Conservation (phyloP, 2,797 vertebrate species). For the Poeciliopsis infans region DNA sequence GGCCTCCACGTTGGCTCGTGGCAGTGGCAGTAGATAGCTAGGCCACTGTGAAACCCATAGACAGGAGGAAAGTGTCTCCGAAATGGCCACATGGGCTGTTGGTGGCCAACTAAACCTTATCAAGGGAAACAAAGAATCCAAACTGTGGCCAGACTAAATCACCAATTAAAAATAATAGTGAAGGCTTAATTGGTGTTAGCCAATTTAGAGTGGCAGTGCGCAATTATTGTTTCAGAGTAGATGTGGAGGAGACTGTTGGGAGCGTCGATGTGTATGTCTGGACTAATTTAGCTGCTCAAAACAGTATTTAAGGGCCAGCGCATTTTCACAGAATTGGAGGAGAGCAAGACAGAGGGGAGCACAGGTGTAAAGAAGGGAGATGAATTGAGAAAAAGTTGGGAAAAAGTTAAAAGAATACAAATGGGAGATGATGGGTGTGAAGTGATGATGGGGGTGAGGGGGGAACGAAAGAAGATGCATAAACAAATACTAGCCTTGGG, state of each 20-base stretch:
- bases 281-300: conserved; percentile 32
- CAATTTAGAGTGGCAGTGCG: conserved; percentile 56
- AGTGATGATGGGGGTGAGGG: conserved; percentile 20
- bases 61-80: conserved; percentile 50
- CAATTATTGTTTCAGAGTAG: conserved; percentile 63
- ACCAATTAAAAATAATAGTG: conserved; percentile 70
- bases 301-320: conserved; percentile 28
- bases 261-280: conserved; percentile 23
- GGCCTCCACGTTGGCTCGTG: conserved; percentile 56
- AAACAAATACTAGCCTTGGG: conserved; percentile 73
- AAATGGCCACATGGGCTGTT: conserved; percentile 63
- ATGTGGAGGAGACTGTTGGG: conserved; percentile 29
- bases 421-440: conserved; percentile 23
- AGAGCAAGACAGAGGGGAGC: background rate
- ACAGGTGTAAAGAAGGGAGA: conserved; percentile 5
- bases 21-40: conserved; percentile 53
- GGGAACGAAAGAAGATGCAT: conserved; percentile 52
- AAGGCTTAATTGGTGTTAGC: conserved; percentile 66
- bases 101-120: conserved; percentile 53
- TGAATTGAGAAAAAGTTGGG: conserved; percentile 31
- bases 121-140: conserved; percentile 56
- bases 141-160: conserved; percentile 57
- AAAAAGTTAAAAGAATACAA: conserved; percentile 37
- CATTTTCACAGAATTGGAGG: conserved; percentile 7
- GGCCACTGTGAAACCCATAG: conserved; percentile 56